phyloP scores from a whole-genome alignment of 2,888 invertebrate genomes.

The Flexamia atlantica region DNA sequence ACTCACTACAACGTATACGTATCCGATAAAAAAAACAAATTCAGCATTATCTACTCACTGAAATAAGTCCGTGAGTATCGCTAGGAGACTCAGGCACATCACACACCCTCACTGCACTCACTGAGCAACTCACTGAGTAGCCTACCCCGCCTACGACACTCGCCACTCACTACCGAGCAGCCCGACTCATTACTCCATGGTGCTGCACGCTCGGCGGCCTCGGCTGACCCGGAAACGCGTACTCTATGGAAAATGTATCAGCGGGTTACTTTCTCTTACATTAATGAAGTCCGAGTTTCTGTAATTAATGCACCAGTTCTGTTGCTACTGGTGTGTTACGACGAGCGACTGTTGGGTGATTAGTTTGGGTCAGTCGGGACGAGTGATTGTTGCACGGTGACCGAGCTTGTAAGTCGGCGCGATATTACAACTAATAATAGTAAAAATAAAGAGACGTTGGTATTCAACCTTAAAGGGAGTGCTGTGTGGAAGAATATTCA shows the following conservation, averaged over 20 bases:
- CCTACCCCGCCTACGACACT: background rate
- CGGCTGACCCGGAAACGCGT: constrained; percentile 59
- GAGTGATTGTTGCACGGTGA: background rate
- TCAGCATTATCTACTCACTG: constrained; percentile 8
- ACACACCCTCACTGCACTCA: constrained; percentile 3
- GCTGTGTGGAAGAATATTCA: too few species aligned
- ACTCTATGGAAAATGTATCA: constrained; percentile 56
- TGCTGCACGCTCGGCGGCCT: constrained; percentile 47
- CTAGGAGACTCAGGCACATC: constrained; percentile 38
- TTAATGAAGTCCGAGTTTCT: background rate
- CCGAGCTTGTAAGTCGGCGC: background rate
- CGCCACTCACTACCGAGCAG: background rate
- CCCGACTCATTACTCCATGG: constrained; percentile 16
- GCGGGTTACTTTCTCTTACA: constrained; percentile 41
- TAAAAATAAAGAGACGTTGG: too few species aligned
- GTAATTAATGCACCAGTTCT: constrained; percentile 38
- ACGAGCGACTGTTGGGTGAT: background rate
- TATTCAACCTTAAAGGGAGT: too few species aligned
- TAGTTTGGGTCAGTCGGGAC: background rate
- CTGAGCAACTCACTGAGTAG: background rate
- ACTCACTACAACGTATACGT: too few species aligned
- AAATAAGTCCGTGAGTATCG: constrained; percentile 30
- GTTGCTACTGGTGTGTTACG: background rate
- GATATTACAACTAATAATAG: too few species aligned
- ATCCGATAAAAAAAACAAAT: too few species aligned